Evolutionary conservation across 2,113 vertebrate genomes (phyloP).

Genomic region (Etheostoma cragini): DNA sequence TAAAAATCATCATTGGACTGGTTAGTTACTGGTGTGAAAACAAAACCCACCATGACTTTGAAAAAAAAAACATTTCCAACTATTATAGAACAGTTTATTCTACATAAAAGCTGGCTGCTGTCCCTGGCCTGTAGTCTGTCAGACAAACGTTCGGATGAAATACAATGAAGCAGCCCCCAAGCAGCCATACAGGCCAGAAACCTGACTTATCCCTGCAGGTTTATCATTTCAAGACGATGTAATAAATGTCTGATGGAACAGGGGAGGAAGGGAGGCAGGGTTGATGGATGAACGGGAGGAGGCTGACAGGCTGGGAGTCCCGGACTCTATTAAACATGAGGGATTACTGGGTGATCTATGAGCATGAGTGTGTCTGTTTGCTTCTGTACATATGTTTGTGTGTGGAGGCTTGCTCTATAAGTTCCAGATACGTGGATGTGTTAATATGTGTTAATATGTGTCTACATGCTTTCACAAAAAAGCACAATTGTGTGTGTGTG

Average conservation of each 20-base stretch:
- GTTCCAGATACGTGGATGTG: background rate
- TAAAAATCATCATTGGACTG: background rate
- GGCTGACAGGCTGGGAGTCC: constrained; percentile 1
- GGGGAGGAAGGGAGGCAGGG: background rate
- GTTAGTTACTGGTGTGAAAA: background rate
- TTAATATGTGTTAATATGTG: background rate
- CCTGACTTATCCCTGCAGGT: constrained; percentile 10
- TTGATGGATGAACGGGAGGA: background rate
- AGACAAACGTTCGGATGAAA: background rate
- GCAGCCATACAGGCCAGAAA: constrained; percentile 14
- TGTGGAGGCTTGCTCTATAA: background rate
- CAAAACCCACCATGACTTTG: background rate
- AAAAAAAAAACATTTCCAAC: background rate
- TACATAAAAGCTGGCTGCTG: background rate
- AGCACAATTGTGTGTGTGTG: constrained; percentile 20
- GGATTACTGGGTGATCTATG: constrained; percentile 9
- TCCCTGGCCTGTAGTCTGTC: background rate
- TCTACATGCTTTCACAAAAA: constrained; percentile 1
- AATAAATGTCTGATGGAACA: constrained; percentile 14
- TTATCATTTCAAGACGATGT: constrained; percentile 15
- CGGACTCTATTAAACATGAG: constrained; percentile 36
- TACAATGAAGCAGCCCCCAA: constrained; percentile 2
- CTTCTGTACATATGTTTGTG: background rate
- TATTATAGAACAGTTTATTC: background rate
- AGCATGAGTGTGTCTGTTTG: background rate